Evolutionary conservation across 2,113 vertebrate genomes (phyloP), one percentile per base, ranked within the genome.

Genomic region (Elgaria multicarinata): DNA sequence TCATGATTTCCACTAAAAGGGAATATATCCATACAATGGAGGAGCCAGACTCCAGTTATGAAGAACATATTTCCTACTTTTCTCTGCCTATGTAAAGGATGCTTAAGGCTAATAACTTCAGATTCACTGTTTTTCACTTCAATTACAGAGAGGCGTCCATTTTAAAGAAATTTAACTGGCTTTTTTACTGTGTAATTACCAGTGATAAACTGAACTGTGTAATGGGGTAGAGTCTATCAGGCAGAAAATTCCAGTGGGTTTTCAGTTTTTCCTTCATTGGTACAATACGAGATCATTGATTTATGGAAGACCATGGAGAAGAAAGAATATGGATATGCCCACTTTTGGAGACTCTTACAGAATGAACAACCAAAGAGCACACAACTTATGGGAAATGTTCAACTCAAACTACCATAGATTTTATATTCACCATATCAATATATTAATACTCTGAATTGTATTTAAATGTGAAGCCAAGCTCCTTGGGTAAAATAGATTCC

Each of bases 1-100:
- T 92, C 95, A 92, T 96, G 85, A 93, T 95, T 97, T 96, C 93
- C 93, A 93, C 92, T 94, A 94, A 95, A 96, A 96, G 91, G 93
- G 92, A 84, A 50, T 93, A 89, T 89, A 96, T 93, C 89, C 75
- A 0, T 94, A 76, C 90, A 87, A 87, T 76, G 88, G 81, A 90
- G 88, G 86, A 95, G 81, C 93, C 96, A 96, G 91, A 91, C 82
- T 92, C 83, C 85, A 93, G n/a, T 3, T 82, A 91, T 93, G 90
- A 94, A 94, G 90, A 91, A 85, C 0, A 0, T 92, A 83, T 91
- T 87, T 66, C 79, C 81, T 89, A 86, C 67, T 92, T 87, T 95
- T 92, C 42, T 10, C 87, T 95, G n/a, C 93, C 90, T 33, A 72
- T 36, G 1, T 90, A 86, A 58, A 91, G 85, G 78, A 90, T 93